Evolutionary conservation across 2,888 invertebrate genomes (phyloP), one percentile per base, ranked within the genome.

Genomic region (Zygaena filipendulae): DNA sequence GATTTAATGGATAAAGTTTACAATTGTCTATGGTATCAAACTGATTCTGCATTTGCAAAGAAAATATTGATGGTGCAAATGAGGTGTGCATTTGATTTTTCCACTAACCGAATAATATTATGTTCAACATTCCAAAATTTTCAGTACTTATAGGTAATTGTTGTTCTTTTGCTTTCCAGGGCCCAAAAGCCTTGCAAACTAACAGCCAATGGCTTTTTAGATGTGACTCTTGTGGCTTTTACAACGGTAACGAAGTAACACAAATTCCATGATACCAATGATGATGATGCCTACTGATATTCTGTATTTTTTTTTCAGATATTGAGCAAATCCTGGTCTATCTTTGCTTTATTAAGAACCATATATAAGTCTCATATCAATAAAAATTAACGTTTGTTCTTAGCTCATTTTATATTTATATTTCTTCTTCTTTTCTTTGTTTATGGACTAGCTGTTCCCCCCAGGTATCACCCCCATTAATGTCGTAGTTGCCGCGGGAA

Each of bases 1-100:
- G 55, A 50, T 28, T 38, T 68, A 1, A 40, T 55, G 9, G 44
- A 55, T n/a, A 61, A 60, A 0, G 43, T 59, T 0, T 70, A 67
- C 32, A 55, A 54, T 6, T 55, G 51, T 25, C 43, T 45, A 9
- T 67, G 67, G 69, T 63, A 64, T 23, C 30, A 43, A 23, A 40
- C 51, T 6, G 49, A 59, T 11, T 14, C 42, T 2, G 36, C 29
- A 2, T 30, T 54, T 3, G 43, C 40, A 1, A 68, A 55, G 29
- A 49, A 47, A 24, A 32, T 70, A 10, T 47, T 59, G 2, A 23
- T 66, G 2, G 38, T 67, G 1, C 44, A 49, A 39, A 52, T 39
- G 9, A 61, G 68, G 67, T 67, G 38, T 18, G 14, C 34, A 11
- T 22, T 23, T 13, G n/a, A n/a, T n/a, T n/a, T n/a, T n/a, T n/a